Percentiles rank a stretch among this genome's conserved stretches.
Conservation (phyloP, 2,113 vertebrate genomes). For the Phaethornis superciliosus region DNA sequence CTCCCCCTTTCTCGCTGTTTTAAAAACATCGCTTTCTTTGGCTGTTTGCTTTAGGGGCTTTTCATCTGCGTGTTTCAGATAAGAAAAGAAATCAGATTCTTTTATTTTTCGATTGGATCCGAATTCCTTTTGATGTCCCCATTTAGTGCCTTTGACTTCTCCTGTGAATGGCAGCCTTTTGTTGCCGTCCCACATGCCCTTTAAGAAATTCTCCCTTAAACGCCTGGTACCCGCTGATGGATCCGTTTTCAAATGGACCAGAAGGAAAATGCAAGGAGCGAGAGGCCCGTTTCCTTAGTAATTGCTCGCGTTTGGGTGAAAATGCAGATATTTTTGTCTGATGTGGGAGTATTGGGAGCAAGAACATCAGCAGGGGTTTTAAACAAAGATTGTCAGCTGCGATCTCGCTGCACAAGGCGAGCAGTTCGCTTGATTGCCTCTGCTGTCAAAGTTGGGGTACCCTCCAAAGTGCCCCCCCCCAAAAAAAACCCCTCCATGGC, state of each 20-base stretch:
- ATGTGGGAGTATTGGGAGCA: slow-evolving; percentile 53
- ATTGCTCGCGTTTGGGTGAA: slow-evolving; percentile 74
- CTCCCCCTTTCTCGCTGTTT: slow-evolving; percentile 70
- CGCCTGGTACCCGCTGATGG: slow-evolving; percentile 79
- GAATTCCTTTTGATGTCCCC: slow-evolving; percentile 83
- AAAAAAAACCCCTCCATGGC: background rate
- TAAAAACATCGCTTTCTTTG: slow-evolving; percentile 77
- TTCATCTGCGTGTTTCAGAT: slow-evolving; percentile 77
- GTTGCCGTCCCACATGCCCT: slow-evolving; percentile 78
- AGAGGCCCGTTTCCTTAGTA: slow-evolving; percentile 80
- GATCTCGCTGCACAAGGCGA: slow-evolving; percentile 42
- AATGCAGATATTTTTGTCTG: slow-evolving; percentile 71
- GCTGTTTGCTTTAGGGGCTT: slow-evolving; percentile 87
- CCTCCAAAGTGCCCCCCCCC: no score
- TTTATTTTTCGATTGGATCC: slow-evolving; percentile 84
- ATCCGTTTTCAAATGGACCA: slow-evolving; percentile 81
- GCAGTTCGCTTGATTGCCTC: slow-evolving; percentile 16
- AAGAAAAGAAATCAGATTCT: slow-evolving; percentile 82
- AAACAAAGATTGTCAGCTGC: slow-evolving; percentile 68
- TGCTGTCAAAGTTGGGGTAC: slow-evolving; percentile 9
- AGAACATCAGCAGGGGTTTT: slow-evolving; percentile 70
- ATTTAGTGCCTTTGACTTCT: slow-evolving; percentile 81
- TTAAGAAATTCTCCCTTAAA: slow-evolving; percentile 76
- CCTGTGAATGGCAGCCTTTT: slow-evolving; percentile 83
- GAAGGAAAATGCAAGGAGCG: slow-evolving; percentile 69